phyloP scores from a whole-genome alignment of 2,888 invertebrate genomes.

The Orthonychiurus folsomi region DNA sequence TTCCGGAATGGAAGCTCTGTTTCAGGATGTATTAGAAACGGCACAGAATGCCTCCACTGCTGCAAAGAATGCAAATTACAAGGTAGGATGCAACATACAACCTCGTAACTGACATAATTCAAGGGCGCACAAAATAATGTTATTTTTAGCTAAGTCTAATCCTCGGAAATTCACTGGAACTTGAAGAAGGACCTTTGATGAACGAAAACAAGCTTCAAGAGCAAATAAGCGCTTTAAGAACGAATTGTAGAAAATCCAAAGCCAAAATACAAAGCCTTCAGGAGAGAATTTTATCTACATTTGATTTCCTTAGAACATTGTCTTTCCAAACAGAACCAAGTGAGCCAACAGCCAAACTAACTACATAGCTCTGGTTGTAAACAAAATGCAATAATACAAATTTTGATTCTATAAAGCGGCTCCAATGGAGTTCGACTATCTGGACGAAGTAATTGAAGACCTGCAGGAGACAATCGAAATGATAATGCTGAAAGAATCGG shows the following conservation, averaged over 20 bases:
- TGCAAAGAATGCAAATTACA: slow-evolving; percentile 47
- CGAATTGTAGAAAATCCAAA: background rate
- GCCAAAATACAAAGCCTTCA: background rate
- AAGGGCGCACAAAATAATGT: no score
- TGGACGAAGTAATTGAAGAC: background rate
- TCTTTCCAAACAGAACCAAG: background rate
- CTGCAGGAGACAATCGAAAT: background rate
- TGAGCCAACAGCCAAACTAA: background rate
- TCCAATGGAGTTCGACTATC: background rate
- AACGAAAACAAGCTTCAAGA: background rate
- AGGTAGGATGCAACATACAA: slow-evolving; percentile 40
- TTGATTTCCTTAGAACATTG: background rate
- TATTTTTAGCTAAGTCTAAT: background rate
- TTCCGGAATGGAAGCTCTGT: background rate
- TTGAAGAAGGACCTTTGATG: background rate
- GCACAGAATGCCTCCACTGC: slow-evolving; percentile 54
- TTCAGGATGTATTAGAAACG: slow-evolving; percentile 44
- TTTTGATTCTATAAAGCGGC: background rate
- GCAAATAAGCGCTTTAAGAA: background rate
- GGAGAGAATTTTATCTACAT: background rate
- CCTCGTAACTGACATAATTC: background rate
- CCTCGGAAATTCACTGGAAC: background rate
- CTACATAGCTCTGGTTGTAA: no score
- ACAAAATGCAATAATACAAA: background rate
- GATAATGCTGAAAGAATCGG: slow-evolving; percentile 13